phyloP scores from a whole-genome alignment of 2,113 vertebrate genomes.

The Chaenocephalus aceratus region DNA sequence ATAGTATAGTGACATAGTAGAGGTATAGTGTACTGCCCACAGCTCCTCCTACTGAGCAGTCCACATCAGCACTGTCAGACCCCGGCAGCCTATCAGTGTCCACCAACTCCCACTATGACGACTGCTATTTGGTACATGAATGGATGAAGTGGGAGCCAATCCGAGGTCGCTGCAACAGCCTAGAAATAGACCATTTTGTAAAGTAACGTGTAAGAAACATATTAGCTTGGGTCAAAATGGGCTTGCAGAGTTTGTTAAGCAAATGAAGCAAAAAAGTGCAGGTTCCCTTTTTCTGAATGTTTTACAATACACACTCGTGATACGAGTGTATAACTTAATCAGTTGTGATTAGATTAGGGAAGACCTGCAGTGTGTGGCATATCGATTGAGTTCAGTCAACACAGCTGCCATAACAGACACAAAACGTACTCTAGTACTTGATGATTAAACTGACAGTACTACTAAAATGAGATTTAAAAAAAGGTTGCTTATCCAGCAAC shows the following conservation, averaged over 20 bases:
- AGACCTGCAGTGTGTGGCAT: not conserved
- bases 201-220: constrained; percentile 41
- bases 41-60: constrained; percentile 64
- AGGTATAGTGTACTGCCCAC: constrained; percentile 25
- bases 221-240: constrained; percentile 5
- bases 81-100: constrained; percentile 69
- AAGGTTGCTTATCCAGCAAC: not conserved
- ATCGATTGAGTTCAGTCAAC: not conserved
- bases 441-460: not conserved
- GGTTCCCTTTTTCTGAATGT: not conserved
- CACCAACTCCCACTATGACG: constrained; percentile 71
- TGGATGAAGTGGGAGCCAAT: constrained; percentile 72
- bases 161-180: constrained; percentile 48
- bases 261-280: not conserved
- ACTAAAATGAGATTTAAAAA: not conserved
- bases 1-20: constrained; percentile 27
- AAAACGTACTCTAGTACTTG: not conserved
- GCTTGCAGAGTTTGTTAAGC: not conserved
- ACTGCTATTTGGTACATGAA: constrained; percentile 60
- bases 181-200: constrained; percentile 63
- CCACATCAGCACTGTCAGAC: constrained; percentile 81
- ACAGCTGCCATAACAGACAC: not conserved
- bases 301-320: not conserved
- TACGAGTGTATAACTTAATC: constrained; percentile 5
- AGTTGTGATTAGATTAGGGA: not conserved